A percentile compares a stretch with the other conserved stretches of the same genome.
phyloP scores from a whole-genome alignment of 2,888 invertebrate genomes.

The Labia minor region DNA sequence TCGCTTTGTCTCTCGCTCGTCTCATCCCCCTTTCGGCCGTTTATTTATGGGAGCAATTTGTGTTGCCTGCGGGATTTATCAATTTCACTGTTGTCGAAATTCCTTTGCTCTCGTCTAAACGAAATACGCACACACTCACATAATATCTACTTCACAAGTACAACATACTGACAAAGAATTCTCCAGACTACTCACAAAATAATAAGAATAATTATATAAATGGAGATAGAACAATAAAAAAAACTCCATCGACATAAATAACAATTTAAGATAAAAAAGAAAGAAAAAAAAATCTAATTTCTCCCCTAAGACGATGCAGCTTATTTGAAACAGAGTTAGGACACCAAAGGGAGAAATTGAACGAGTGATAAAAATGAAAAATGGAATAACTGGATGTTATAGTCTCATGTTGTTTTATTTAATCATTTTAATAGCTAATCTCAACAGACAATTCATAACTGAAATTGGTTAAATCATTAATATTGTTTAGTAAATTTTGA shows the following conservation, averaged over 20 bases:
- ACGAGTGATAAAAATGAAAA: too few species aligned
- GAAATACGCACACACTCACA: not conserved
- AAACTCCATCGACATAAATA: not conserved
- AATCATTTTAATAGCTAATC: too few species aligned
- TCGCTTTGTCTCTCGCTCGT: not conserved
- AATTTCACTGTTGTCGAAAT: conserved; percentile 13
- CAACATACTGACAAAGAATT: not conserved
- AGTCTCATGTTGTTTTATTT: too few species aligned
- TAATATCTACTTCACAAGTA: not conserved
- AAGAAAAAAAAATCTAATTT: not conserved
- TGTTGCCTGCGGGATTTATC: conserved; percentile 2
- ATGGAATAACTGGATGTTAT: too few species aligned
- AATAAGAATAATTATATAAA: conserved; percentile 13
- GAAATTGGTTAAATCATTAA: too few species aligned
- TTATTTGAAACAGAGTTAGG: too few species aligned
- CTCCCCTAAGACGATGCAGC: not conserved
- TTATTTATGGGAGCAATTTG: not conserved
- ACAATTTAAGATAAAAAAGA: not conserved
- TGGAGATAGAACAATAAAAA: not conserved
- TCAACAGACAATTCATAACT: too few species aligned
- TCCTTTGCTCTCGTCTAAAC: not conserved
- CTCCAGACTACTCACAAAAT: not conserved
- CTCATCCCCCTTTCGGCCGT: not conserved
- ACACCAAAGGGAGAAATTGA: too few species aligned
- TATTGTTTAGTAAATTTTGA: too few species aligned